Percentiles rank a stretch among this genome's conserved stretches.
These are phyloP conservation scores for Oscheius sp. DNA, from an alignment of 2,888 invertebrate genomes.

Conservation along the genomic window DNA sequence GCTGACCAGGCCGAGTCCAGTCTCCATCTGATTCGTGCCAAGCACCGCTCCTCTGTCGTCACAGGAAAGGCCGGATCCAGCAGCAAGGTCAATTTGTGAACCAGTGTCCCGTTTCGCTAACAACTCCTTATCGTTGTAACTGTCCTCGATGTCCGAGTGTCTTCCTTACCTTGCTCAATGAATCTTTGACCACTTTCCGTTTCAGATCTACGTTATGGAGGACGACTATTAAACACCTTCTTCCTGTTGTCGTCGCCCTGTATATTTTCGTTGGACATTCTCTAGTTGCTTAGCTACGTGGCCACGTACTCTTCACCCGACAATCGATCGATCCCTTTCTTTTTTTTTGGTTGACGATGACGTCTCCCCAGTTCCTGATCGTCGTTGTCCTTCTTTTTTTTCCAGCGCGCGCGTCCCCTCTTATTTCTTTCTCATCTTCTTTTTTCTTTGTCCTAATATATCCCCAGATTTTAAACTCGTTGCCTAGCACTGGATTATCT, in stretches of 20 bases:
- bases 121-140: not conserved
- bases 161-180: not conserved
- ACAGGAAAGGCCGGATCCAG: conserved; percentile 53
- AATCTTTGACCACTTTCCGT: not conserved
- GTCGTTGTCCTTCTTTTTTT: not conserved
- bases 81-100: conserved; percentile 33
- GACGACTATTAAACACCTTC: conserved; percentile 53
- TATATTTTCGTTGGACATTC: conserved; percentile 31
- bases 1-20: conserved; percentile 84
- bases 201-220: conserved; percentile 61
- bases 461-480: conserved; percentile 9
- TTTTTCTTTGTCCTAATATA: conserved; percentile 12
- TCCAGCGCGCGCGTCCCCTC: conserved; percentile 1
- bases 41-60: conserved; percentile 80
- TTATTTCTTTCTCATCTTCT: not conserved
- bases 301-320: conserved; percentile 23
- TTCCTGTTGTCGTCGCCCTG: conserved; percentile 22
- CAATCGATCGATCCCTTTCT: conserved; percentile 21
- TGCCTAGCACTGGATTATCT: conserved; percentile 25
- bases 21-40: conserved; percentile 91
- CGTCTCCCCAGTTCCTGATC: not conserved
- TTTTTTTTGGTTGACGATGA: too few species aligned
- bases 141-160: not conserved
- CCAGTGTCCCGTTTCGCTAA: too few species aligned
- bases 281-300: conserved; percentile 32